Base-by-base conservation (phyloP, 2,888 invertebrate species). In the Agriopis marginaria region DNA sequence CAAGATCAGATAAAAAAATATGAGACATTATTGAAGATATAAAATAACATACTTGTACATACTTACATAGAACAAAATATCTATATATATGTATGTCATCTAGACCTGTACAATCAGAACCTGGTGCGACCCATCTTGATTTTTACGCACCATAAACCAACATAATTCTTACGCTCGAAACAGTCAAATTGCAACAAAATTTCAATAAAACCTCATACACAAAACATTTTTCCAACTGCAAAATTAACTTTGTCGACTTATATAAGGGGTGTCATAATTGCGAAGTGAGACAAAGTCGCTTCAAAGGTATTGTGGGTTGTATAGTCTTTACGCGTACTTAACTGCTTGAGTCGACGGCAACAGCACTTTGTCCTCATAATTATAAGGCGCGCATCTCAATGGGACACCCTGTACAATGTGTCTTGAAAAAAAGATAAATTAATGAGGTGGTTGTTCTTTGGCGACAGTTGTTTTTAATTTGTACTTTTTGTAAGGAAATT, bases 211-310 rank as follows among this genome's bases (percentile, higher is more conserved):
- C 68, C 77, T 79, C 70, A 72, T 51, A 42, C 32, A 60, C 39
- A n/a, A 0, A 65, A 59, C 56, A 56, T 14, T 70, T 72, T 68
- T 14, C 5, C 9, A 54, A 63, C 50, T 49, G 77, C 73, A 80
- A 65, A 73, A 66, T 47, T 75, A 86, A 80, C 61, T 77, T 82
- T 77, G 86, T 80, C 74, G 81, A 85, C 84, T 87, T 86, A 84
- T 78, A 88, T 84, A 89, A 86, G 89, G 92, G 93, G 92, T 91
- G 92, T 92, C 83, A 91, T 93, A 93, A 93, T 93, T 92, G 88
- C 89, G 82, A 85, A 86, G 87, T 85, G 92, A 92, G 91, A 93
- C 93, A 93, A 93, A 93, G 92, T 93, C 88, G 85, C 82, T 82
- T 90, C 92, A 91, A 90, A 92, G 88, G 87, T 74, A 93, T 93